Conservation (phyloP, 2,113 vertebrate genomes). For the Sardina pilchardus region DNA sequence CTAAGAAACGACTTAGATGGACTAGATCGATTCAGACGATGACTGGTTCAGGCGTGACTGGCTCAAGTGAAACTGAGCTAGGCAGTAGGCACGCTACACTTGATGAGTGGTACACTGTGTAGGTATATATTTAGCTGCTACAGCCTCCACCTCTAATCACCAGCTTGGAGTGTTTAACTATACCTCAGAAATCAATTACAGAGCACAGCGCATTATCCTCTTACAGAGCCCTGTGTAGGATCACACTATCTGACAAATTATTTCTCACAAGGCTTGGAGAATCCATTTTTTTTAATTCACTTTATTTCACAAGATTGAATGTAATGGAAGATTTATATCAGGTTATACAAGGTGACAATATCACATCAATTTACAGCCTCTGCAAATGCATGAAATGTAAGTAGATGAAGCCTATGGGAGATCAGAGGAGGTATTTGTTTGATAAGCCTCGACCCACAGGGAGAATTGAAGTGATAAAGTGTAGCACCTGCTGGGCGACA, state of each 20-base stretch:
- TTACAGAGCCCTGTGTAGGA: not conserved
- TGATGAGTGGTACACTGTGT: not conserved
- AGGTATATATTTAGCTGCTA: not conserved
- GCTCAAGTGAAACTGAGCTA: no score
- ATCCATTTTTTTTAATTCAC: not conserved
- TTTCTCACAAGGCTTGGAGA: not conserved
- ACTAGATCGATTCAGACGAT: no score
- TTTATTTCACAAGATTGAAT: not conserved
- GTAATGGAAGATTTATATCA: not conserved
- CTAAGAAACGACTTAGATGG: no score
- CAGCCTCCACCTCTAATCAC: not conserved
- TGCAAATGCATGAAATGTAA: not conserved
- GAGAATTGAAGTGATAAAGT: not conserved
- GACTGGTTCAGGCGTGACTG: no score
- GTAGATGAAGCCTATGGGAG: not conserved
- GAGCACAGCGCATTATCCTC: not conserved
- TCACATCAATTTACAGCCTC: not conserved
- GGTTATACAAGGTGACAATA: not conserved
- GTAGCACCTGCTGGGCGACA: not conserved
- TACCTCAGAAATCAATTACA: constrained; percentile 5
- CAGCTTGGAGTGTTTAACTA: not conserved
- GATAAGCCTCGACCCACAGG: not conserved
- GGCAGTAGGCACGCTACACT: no score
- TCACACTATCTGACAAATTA: not conserved
- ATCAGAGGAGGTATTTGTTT: not conserved